Evolutionary conservation across 2,113 vertebrate genomes (phyloP).

Genomic region (Podarcis raffonei): DNA sequence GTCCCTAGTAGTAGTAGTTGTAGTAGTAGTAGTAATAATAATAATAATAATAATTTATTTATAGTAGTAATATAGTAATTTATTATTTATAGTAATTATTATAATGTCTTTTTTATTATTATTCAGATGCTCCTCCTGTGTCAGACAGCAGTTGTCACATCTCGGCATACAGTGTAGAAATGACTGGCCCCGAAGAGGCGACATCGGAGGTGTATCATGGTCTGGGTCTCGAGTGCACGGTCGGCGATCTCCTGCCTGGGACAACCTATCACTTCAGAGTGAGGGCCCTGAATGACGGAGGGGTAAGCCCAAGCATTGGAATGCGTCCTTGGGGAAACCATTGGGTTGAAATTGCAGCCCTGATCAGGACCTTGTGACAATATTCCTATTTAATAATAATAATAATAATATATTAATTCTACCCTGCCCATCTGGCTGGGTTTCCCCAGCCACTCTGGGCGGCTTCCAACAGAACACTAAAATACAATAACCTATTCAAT

Average conservation of each 20-base stretch:
- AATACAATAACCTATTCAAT: no score
- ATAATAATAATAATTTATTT: no score
- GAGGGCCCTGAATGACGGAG: conserved; percentile 89
- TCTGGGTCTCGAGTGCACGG: conserved; percentile 86
- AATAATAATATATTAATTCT: no score
- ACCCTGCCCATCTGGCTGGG: no score
- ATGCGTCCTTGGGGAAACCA: not conserved
- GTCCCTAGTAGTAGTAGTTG: no score
- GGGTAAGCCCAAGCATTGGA: conserved; percentile 79
- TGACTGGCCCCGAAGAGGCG: conserved; percentile 80
- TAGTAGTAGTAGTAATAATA: no score
- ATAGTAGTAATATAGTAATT: no score
- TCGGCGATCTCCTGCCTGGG: conserved; percentile 90
- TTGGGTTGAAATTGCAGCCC: not conserved
- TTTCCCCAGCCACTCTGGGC: no score
- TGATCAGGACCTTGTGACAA: not conserved
- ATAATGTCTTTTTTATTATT: not conserved
- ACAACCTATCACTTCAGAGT: conserved; percentile 89
- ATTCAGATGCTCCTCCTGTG: conserved; percentile 66
- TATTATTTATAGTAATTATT: not conserved
- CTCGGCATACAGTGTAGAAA: conserved; percentile 91
- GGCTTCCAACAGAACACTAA: no score
- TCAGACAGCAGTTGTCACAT: conserved; percentile 81
- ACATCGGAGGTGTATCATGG: conserved; percentile 89
- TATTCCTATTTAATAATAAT: not conserved